A percentile compares a stretch with the other conserved stretches of the same genome.
These are phyloP conservation scores for Hepsetus odoe DNA, from an alignment of 2,113 vertebrate genomes.

Conservation along the genomic window DNA sequence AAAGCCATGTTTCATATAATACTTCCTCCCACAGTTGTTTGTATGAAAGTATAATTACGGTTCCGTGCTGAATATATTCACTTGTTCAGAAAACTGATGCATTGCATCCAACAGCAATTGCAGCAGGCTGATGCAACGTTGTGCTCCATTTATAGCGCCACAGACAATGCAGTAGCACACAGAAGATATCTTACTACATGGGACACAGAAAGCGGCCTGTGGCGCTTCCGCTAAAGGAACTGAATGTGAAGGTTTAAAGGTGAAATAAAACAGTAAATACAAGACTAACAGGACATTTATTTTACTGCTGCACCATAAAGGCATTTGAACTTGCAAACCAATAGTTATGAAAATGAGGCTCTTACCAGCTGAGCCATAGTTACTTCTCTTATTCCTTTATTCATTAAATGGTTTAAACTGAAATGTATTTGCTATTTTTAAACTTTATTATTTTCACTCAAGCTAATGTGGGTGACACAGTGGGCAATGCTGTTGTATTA, in stretches of 20 bases:
- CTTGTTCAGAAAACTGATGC: not conserved
- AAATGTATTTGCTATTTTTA: not conserved
- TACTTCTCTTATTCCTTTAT: not conserved
- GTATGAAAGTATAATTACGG: not conserved
- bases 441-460: not conserved
- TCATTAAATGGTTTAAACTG: not conserved
- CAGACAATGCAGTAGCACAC: not conserved
- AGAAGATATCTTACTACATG: not conserved
- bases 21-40: not conserved
- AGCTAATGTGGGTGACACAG: not conserved
- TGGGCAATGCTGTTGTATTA: too few relatives aligned
- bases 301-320: not conserved
- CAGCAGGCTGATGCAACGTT: not conserved
- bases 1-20: not conserved
- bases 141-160: slow-evolving; percentile 1
- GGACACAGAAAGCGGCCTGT: not conserved
- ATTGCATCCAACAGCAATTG: not conserved
- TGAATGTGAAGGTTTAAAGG: not conserved
- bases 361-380: slow-evolving; percentile 3
- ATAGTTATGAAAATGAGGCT: not conserved
- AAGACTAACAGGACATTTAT: not conserved
- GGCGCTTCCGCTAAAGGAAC: too few relatives aligned
- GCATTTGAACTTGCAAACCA: not conserved
- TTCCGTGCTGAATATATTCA: not conserved
- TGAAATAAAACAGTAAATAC: not conserved